Evolutionary conservation across 1,140 invertebrate genomes (phyloP), one percentile per base, ranked within the genome.

Genomic region (Philopotamus ludificatus): DNA sequence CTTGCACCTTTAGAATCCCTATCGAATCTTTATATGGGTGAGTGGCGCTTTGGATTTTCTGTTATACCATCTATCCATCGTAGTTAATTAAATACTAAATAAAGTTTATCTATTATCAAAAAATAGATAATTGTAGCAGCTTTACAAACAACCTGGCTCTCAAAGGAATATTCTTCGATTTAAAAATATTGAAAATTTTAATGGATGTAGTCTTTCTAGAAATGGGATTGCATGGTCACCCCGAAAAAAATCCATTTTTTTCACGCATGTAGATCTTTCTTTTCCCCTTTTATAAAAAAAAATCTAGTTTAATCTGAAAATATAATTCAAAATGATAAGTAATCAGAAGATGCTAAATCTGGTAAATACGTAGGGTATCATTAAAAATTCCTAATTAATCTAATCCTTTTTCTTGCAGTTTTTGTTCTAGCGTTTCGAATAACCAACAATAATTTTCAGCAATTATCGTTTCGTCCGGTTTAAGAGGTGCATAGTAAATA

Each of bases 181-280:
- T n/a, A n/a, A n/a, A n/a, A n/a, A n/a, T n/a, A n/a, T n/a, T n/a
- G n/a, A n/a, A n/a, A n/a, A n/a, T n/a, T n/a, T n/a, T n/a, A n/a
- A n/a, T n/a, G n/a, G n/a, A n/a, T n/a, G n/a, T n/a, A n/a, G n/a
- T n/a, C n/a, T n/a, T n/a, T n/a, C n/a, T n/a, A n/a, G n/a, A n/a
- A n/a, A n/a, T n/a, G n/a, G n/a, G n/a, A n/a, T n/a, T n/a, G n/a
- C n/a, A n/a, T n/a, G 18, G 16, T 42, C 54, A 63, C 28, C 51
- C 51, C 39, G 16, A 15, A 15, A 49, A 28, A 63, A 63, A 63
- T 63, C 60, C 15, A 63, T 50, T 63, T 7, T 34, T 34, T 34
- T 34, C 12, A 7, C 12, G 4, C 4, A 7, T 34, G 12, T 34
- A 34, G 28, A 4, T 34, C 28, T 34, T 34, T 4, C 4, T 4